Evolutionary conservation across 1,140 invertebrate genomes (phyloP).

Genomic region (Stenopsyche tienmushanensis): DNA sequence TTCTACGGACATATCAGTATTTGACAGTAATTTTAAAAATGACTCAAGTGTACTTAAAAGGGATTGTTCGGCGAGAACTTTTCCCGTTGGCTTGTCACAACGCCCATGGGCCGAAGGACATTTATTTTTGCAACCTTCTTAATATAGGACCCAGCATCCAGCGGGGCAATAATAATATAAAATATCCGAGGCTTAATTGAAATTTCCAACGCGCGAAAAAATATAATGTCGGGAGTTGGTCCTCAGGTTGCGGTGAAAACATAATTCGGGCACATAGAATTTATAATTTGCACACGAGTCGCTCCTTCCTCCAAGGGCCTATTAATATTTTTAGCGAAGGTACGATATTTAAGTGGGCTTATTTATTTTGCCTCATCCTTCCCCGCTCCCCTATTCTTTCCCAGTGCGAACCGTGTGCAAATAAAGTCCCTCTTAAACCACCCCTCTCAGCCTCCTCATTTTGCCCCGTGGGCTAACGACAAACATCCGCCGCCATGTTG

Average conservation of each 20-base stretch:
- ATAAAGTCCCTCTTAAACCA: constrained; percentile 23
- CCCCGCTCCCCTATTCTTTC: neutral
- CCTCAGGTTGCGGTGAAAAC: neutral
- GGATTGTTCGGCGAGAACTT: too few species aligned
- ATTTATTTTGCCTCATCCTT: constrained; percentile 25
- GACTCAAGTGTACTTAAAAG: too few species aligned
- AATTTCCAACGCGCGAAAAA: constrained; percentile 16
- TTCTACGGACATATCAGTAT: too few species aligned
- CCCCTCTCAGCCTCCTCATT: neutral
- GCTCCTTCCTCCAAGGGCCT: constrained; percentile 29
- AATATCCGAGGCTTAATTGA: constrained; percentile 27
- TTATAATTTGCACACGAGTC: constrained; percentile 30
- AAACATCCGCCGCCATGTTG: constrained; percentile 41
- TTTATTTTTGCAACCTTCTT: too few species aligned
- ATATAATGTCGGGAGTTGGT: constrained; percentile 5
- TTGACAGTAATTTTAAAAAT: too few species aligned
- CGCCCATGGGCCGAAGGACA: too few species aligned
- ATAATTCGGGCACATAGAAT: constrained; percentile 6
- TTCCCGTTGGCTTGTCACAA: too few species aligned
- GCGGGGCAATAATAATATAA: too few species aligned
- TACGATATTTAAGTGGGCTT: constrained; percentile 35
- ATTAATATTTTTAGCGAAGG: constrained; percentile 32
- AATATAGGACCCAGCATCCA: too few species aligned
- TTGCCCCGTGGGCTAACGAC: constrained; percentile 27
- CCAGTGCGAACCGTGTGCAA: neutral